Evolutionary conservation across 2,797 vertebrate genomes (phyloP), one percentile per base, ranked within the genome.

Genomic region (Denticeps clupeoides): DNA sequence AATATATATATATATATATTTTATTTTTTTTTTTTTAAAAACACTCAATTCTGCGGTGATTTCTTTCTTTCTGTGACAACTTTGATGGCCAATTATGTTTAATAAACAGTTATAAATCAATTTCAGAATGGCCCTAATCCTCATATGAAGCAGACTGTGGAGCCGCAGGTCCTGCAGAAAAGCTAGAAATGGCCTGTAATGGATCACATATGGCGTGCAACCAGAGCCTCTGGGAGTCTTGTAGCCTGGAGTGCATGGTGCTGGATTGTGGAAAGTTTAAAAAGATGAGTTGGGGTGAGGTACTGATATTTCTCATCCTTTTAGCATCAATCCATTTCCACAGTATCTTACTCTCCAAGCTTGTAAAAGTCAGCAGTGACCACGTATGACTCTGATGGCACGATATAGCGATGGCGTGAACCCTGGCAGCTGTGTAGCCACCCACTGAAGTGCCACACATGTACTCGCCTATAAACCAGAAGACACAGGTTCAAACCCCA

Each of bases 41-140:
- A 53, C 54, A 57, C 53, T 44, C 58, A 56, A 65, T 78, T 72
- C 60, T 72, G 75, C 56, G 69, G 73, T 68, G 11, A 49, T 69
- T 66, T 61, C 58, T 33, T 41, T 59, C 57, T 67, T 33, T 61
- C 67, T 65, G 56, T 77, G 76, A 83, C 74, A 81, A 74, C 75
- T 80, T 81, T 83, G 80, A 85, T 79, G 82, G 79, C 75, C 74
- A 80, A 80, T 84, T 83, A 83, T 84, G 78, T 82, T 82, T 81
- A 82, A 83, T 83, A 80, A 83, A 83, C 74, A 84, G 80, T 78
- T 78, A 81, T 83, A 80, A 83, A 84, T 86, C 77, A 84, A 74
- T 73, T 80, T 80, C 76, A 72, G 75, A 67, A 77, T 74, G 66
- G 52, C 56, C 58, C 58, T 78, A 80, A 81, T 83, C 76, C 71